phyloP scores from a whole-genome alignment of 2,797 vertebrate genomes.

The Trematomus bernacchii region DNA sequence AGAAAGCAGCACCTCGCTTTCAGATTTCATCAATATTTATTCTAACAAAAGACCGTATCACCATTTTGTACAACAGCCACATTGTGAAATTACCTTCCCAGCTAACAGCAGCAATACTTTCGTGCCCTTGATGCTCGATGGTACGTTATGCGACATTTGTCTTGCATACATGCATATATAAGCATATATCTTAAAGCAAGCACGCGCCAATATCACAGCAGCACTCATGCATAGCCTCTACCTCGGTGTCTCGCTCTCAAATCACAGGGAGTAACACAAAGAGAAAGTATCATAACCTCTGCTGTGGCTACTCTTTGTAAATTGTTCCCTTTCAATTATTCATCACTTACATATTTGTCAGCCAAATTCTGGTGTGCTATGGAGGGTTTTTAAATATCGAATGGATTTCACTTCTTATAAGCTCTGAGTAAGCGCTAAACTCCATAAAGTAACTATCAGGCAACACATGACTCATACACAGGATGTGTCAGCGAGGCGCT shows the following conservation, averaged over 20 bases:
- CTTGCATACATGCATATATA: constrained; percentile 31
- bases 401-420: constrained; percentile 60
- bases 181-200: constrained; percentile 25
- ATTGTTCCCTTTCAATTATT: constrained; percentile 72
- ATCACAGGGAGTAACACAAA: constrained; percentile 43
- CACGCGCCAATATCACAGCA: constrained; percentile 17
- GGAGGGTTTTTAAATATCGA: constrained; percentile 59
- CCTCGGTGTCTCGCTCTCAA: not conserved
- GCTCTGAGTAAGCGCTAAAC: constrained; percentile 18
- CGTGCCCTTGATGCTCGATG: constrained; percentile 23
- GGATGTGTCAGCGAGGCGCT: constrained; percentile 51
- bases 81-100: constrained; percentile 31
- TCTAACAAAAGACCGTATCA: constrained; percentile 34
- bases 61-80: constrained; percentile 30
- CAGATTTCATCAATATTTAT: constrained; percentile 50
- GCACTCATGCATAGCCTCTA: constrained; percentile 2
- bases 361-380: constrained; percentile 46
- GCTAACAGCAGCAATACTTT: constrained; percentile 40
- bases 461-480: constrained; percentile 56
- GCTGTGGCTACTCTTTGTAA: constrained; percentile 59
- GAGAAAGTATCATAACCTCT: constrained; percentile 40
- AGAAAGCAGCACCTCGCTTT: constrained; percentile 25
- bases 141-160: constrained; percentile 34
- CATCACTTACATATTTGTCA: constrained; percentile 67
- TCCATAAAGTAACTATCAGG: constrained; percentile 51